Base-by-base conservation (phyloP, 2,888 invertebrate genomes). In the Dryococelus australis region DNA sequence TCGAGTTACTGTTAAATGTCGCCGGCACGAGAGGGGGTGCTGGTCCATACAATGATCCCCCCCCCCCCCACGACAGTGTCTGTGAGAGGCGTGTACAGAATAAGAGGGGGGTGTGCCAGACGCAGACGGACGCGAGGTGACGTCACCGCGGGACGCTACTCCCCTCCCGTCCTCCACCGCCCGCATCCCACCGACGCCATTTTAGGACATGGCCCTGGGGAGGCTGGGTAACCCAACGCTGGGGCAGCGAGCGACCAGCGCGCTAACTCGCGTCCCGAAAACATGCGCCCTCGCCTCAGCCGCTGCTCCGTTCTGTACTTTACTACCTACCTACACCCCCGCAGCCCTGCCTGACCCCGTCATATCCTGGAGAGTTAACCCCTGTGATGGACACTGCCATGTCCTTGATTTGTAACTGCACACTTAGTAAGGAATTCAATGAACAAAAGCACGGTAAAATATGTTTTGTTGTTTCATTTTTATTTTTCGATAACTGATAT, bases 191-290 rank as follows among this genome's bases (percentile, higher is more conserved):
- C 94, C 94, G 94, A 94, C 65, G 94, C 95, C 95, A 95, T 95
- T 95, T 95, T 95, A 95, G 95, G 95, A 94, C 94, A 95, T 94
- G 94, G 94, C 86, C 86, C 87, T 94, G 94, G 87, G 88, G 85
- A 79, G 43, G 65, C 65, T 86, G 93, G 94, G 95, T 95, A 95
- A 95, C 94, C 93, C 93, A 94, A 94, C 93, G 91, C 89, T 88
- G 53, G 85, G 83, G 43, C 88, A 81, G 78, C 87, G 87, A 27
- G 53, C 35, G 87, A 65, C 80, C 53, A 27, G 79, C 85, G 80
- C 26, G 20, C 80, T 84, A 87, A 53, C 79, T 83, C 85, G 51
- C 87, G 28, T 87, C 87, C 84, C 84, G 85, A 87, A 85, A 86
- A 87, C 87, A 87, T 87, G 83, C 85, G 80, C 85, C 88, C 86